A percentile compares a stretch with the other conserved stretches of the same genome.
Evolutionary conservation across 2,797 vertebrate genomes (phyloP).

Genomic region (Brachyalestes nurse): DNA sequence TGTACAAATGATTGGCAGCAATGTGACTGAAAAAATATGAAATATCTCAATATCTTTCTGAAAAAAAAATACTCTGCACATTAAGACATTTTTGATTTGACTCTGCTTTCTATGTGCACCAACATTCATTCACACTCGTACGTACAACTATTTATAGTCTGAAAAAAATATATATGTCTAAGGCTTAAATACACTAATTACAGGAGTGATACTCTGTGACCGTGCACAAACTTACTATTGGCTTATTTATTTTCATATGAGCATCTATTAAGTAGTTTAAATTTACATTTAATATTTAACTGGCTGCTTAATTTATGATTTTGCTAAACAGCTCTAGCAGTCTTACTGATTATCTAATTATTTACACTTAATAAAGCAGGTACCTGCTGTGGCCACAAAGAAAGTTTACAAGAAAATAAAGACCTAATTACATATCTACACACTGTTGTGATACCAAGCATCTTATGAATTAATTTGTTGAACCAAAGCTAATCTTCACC

Average conservation of each 20-base stretch:
- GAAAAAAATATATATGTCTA: conserved; percentile 28
- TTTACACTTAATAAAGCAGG: conserved; percentile 33
- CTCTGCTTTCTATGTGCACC: conserved; percentile 12
- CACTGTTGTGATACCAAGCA: neutral
- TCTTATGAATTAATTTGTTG: neutral
- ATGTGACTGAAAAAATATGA: conserved; percentile 4
- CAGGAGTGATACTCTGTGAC: conserved; percentile 25
- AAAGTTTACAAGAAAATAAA: neutral
- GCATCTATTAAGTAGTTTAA: neutral
- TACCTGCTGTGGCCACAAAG: neutral
- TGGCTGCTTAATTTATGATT: neutral
- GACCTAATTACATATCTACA: conserved; percentile 24
- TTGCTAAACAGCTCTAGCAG: neutral
- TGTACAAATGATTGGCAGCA: conserved; percentile 29
- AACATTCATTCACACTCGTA: conserved; percentile 9
- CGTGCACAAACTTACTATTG: conserved; percentile 1
- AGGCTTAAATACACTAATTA: conserved; percentile 34
- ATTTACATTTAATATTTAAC: neutral
- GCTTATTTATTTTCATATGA: neutral
- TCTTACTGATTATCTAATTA: conserved; percentile 1
- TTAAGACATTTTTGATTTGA: conserved; percentile 13
- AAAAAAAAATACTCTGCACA: conserved; percentile 26
- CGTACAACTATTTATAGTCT: conserved; percentile 12
- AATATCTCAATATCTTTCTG: conserved; percentile 2
- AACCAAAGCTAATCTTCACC: neutral